These are phyloP conservation scores for Agrochola litura DNA, from an alignment of 2,888 invertebrate genomes.

Conservation along the genomic window DNA sequence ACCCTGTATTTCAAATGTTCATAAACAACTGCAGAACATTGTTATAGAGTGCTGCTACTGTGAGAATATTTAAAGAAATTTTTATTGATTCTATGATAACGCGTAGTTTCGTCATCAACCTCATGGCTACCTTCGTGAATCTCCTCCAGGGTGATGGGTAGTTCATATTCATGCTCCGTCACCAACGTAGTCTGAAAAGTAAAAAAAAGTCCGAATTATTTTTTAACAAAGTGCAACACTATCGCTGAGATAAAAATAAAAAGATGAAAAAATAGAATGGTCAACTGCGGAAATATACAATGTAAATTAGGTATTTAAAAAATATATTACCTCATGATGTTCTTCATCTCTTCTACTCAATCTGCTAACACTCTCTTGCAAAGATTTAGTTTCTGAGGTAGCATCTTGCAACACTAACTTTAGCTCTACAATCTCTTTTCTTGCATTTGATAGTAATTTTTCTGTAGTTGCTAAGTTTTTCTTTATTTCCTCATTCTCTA, in stretches of 20 bases:
- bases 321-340: conserved; percentile 76
- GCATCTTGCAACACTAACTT: conserved; percentile 92
- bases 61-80: conserved; percentile 80
- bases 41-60: conserved; percentile 83
- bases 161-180: conserved; percentile 74
- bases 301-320: not conserved
- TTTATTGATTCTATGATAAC: conserved; percentile 75
- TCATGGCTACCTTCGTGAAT: conserved; percentile 86
- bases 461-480: conserved; percentile 91
- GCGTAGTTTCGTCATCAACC: conserved; percentile 83
- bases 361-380: conserved; percentile 88
- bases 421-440: conserved; percentile 92
- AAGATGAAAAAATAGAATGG: not conserved
- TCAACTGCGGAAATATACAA: not conserved
- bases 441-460: conserved; percentile 92
- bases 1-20: conserved; percentile 50
- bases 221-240: not conserved
- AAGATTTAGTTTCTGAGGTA: conserved; percentile 90
- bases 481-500: conserved; percentile 91
- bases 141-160: conserved; percentile 83
- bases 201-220: not conserved
- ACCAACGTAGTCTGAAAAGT: conserved; percentile 75
- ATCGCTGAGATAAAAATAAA: too few species aligned
- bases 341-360: conserved; percentile 78
- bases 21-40: conserved; percentile 5